Base-by-base conservation (phyloP, 2,888 invertebrate genomes). In the Argyresthia albistria region DNA sequence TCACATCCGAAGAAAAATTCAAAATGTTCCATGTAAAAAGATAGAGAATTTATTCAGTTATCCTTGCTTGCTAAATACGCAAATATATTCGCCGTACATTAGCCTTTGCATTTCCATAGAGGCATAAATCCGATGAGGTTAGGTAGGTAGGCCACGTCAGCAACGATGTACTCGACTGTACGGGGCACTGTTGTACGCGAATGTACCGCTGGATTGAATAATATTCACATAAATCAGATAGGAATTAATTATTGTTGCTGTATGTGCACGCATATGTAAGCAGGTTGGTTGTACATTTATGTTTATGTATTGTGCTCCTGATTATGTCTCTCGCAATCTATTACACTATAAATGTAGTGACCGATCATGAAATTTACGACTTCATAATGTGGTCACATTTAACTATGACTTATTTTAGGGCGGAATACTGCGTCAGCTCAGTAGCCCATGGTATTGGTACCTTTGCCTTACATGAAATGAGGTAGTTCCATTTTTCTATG, bases 191-290 rank as follows among this genome's bases (percentile, higher is more conserved):
- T 12, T 25, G 25, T 25, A 25, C 25, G 25, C 46, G 35, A 37
- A 15, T 16, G 25, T 53, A 46, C 46, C n/a, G 11, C 35, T 25
- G 46, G 12, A 57, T 61, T 69, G 82, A 67, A 84, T 84, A 83
- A 82, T 81, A 80, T 74, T 75, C 78, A 61, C 80, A 76, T 84
- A 80, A 80, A 81, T 86, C 82, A 80, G 64, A 57, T 57, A 52
- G 53, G 80, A 79, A 83, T 83, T 84, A 83, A 82, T 84, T 83
- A 80, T 76, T 70, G 68, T 62, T 65, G 60, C 64, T 60, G 61
- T 67, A 63, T 71, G 59, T 51, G 12, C 16, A 43, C 43, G 43
- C 14, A 35, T 43, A 51, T 25, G 39, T 50, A 12, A 25, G 25
- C 25, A 48, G 10, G 35, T n/a, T 46, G 14, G 11, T 7, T 12